phyloP scores from a whole-genome alignment of 2,888 invertebrate species.

The Drosophila longiperda region DNA sequence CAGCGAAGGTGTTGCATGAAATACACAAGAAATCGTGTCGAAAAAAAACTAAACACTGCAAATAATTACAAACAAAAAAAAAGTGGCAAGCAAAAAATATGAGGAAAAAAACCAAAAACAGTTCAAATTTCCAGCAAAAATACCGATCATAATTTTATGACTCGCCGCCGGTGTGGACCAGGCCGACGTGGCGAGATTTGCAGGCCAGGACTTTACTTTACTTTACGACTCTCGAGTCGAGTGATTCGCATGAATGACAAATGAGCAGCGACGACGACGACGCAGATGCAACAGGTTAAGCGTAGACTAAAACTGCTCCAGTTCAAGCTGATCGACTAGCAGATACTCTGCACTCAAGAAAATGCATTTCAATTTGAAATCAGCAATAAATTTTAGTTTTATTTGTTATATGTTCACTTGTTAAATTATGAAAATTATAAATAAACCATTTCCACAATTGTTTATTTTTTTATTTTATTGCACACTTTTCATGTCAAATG shows the following conservation, averaged over 20 bases:
- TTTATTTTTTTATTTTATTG: not conserved
- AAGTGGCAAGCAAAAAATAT: constrained; percentile 43
- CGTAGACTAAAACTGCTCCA: constrained; percentile 1
- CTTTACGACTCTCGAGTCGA: constrained; percentile 70
- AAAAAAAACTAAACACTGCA: constrained; percentile 65
- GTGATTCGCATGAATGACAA: constrained; percentile 80
- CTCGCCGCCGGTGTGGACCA: constrained; percentile 11
- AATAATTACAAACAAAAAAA: constrained; percentile 41
- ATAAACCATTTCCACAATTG: too few relatives aligned
- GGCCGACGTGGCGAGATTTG: constrained; percentile 27
- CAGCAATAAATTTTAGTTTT: not conserved
- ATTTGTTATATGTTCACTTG: not conserved
- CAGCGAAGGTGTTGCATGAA: constrained; percentile 76
- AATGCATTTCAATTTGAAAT: not conserved
- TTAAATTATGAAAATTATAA: too few relatives aligned
- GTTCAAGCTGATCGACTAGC: not conserved
- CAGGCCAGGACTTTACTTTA: constrained; percentile 48
- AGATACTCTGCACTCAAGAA: not conserved
- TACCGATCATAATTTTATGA: constrained; percentile 79
- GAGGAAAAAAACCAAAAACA: constrained; percentile 44
- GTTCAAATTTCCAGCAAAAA: constrained; percentile 69
- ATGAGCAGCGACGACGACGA: constrained; percentile 69
- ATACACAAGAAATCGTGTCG: constrained; percentile 72
- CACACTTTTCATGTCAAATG: too few relatives aligned
- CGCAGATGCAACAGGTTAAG: constrained; percentile 70